Percentiles rank a stretch among this genome's conserved stretches.
These are phyloP conservation scores for Apostichopus leukothele DNA, from an alignment of 53 echinoderm and acorn worm species.

Conservation along the genomic window DNA sequence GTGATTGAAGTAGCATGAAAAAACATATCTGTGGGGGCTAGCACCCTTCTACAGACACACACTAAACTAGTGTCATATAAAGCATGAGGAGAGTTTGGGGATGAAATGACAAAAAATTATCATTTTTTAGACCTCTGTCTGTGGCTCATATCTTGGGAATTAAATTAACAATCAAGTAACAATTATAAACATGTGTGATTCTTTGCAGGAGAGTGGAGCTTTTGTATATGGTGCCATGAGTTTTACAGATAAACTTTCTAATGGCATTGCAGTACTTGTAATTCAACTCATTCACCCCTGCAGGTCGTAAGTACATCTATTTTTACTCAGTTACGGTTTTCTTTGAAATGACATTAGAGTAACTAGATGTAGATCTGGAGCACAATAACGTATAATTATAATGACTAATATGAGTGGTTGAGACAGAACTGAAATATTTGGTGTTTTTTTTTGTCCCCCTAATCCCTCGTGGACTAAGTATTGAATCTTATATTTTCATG, in stretches of 20 bases:
- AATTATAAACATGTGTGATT: neutral
- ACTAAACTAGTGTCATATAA: neutral
- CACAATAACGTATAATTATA: neutral
- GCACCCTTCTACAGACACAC: neutral
- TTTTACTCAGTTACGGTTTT: neutral
- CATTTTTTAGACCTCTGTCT: neutral
- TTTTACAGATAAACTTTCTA: conserved; percentile 96
- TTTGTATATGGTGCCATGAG: conserved; percentile 99
- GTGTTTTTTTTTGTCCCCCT: too few species aligned
- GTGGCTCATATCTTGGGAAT: neutral
- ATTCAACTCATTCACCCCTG: conserved; percentile 89
- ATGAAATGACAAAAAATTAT: too few species aligned
- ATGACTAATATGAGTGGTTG: neutral
- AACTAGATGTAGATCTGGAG: neutral
- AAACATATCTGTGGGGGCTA: too few species aligned
- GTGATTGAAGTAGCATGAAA: too few species aligned
- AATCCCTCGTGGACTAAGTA: too few species aligned
- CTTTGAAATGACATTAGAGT: neutral
- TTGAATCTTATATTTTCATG: too few species aligned
- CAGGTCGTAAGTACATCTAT: conserved; percentile 21
- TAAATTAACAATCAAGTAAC: too few species aligned
- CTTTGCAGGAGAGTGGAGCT: conserved; percentile 81
- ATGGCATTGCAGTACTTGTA: conserved; percentile 72
- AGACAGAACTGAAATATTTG: too few species aligned
- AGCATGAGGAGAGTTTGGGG: too few species aligned